Conservation (phyloP, 2,888 invertebrate species). For the Noctua janthina region DNA sequence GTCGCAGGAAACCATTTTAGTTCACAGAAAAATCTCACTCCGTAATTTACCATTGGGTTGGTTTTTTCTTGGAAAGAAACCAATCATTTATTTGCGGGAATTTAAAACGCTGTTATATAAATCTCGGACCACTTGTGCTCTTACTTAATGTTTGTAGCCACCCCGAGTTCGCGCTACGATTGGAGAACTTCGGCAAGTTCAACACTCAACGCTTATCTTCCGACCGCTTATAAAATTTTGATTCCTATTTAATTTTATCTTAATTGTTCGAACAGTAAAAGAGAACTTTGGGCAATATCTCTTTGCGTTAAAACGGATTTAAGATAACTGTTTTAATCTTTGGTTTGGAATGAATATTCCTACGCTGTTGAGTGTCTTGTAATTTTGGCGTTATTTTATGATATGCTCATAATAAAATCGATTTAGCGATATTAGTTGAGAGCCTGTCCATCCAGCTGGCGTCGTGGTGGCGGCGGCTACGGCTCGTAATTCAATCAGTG, state of each 20-base stretch:
- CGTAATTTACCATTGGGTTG: slow-evolving; percentile 21
- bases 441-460: slow-evolving; percentile 70
- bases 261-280: slow-evolving; percentile 86
- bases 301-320: slow-evolving; percentile 77
- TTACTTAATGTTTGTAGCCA: slow-evolving; percentile 62
- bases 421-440: slow-evolving; percentile 63
- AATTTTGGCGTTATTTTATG: slow-evolving; percentile 57
- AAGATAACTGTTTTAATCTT: slow-evolving; percentile 71
- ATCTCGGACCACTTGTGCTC: slow-evolving; percentile 50
- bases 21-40: slow-evolving; percentile 21
- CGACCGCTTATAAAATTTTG: slow-evolving; percentile 88
- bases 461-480: slow-evolving; percentile 65
- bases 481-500: slow-evolving; percentile 86
- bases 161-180: slow-evolving; percentile 73
- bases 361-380: slow-evolving; percentile 26
- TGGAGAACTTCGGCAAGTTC: slow-evolving; percentile 83
- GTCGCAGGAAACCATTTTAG: slow-evolving; percentile 49
- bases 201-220: slow-evolving; percentile 88
- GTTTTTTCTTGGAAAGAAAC: slow-evolving; percentile 15
- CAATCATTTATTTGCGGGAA: slow-evolving; percentile 22
- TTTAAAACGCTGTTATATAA: slow-evolving; percentile 42
- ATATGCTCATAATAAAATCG: slow-evolving; percentile 68
- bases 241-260: slow-evolving; percentile 89
- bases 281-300: slow-evolving; percentile 82
- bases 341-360: slow-evolving; percentile 47